Conservation (phyloP, 1,140 invertebrate species). For the Atta texana region DNA sequence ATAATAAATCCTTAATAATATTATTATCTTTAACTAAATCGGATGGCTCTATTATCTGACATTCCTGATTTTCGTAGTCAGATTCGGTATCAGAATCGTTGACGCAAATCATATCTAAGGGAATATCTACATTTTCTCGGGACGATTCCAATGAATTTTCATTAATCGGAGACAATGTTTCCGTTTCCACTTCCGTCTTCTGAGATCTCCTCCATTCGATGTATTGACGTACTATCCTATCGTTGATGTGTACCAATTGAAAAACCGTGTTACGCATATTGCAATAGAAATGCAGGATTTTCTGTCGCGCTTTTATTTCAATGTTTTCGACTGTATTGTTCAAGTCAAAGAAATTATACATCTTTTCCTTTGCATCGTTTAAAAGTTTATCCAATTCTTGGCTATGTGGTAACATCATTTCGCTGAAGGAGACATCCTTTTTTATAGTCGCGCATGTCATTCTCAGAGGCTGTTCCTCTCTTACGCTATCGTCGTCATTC, state of each 20-base stretch:
- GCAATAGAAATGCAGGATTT: slow-evolving; percentile 65
- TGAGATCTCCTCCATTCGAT: slow-evolving; percentile 67
- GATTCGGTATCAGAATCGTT: slow-evolving; percentile 76
- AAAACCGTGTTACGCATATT: slow-evolving; percentile 74
- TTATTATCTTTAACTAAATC: slow-evolving; percentile 44
- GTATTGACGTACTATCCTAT: slow-evolving; percentile 75
- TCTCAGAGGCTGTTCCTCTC: slow-evolving; percentile 30
- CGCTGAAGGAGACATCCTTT: not conserved
- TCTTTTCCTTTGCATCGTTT: not conserved
- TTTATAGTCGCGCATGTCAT: not conserved
- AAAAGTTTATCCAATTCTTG: slow-evolving; percentile 58
- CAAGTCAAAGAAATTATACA: slow-evolving; percentile 33
- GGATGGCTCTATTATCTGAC: slow-evolving; percentile 29
- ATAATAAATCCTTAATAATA: slow-evolving; percentile 71
- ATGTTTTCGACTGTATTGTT: not conserved
- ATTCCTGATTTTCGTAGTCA: slow-evolving; percentile 20
- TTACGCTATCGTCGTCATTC: not conserved
- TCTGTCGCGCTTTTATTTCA: not conserved
- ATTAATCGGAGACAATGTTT: not conserved
- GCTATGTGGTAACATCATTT: slow-evolving; percentile 50
- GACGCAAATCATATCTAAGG: slow-evolving; percentile 82
- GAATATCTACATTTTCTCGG: slow-evolving; percentile 54
- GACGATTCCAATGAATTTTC: not conserved
- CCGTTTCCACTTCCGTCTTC: not conserved
- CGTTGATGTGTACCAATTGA: slow-evolving; percentile 77